Percentiles rank a stretch among this genome's conserved stretches.
Evolutionary conservation across 2,113 vertebrate genomes (phyloP).

Genomic region (Leptosomus discolor): DNA sequence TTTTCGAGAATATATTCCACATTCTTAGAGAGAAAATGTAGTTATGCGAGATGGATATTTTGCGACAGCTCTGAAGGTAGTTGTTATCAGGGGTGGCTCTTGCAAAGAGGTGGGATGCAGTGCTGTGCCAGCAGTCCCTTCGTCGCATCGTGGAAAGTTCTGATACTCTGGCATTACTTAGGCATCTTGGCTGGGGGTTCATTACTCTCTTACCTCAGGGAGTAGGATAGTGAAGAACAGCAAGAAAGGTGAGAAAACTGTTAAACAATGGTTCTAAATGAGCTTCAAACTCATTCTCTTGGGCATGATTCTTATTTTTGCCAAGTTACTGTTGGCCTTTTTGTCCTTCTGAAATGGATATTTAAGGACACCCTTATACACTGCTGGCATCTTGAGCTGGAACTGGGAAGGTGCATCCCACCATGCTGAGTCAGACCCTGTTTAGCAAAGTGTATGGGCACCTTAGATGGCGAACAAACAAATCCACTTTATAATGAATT

Average conservation of each 20-base stretch:
- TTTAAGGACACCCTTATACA: not conserved
- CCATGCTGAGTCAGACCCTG: not conserved
- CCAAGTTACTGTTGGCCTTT: not conserved
- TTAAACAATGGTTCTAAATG: not conserved
- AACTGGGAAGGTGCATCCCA: not conserved
- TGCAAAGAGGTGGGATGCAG: not conserved
- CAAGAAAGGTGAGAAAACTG: not conserved
- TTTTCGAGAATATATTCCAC: not conserved
- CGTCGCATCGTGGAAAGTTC: not conserved
- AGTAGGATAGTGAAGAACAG: not conserved
- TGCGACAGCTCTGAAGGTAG: not conserved
- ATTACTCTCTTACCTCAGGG: not conserved
- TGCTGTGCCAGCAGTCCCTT: not conserved
- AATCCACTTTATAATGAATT: not conserved
- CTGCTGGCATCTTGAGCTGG: not conserved
- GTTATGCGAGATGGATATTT: not conserved
- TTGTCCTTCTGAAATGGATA: not conserved
- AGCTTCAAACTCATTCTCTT: not conserved
- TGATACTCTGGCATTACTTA: accelerated
- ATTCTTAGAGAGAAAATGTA: not conserved
- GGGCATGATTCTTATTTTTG: not conserved
- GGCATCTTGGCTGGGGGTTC: not conserved
- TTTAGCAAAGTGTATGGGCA: not conserved
- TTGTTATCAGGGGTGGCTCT: not conserved
- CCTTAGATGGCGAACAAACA: not conserved